Conservation (phyloP, 1,140 invertebrate species). For the Adelges cooleyi region DNA sequence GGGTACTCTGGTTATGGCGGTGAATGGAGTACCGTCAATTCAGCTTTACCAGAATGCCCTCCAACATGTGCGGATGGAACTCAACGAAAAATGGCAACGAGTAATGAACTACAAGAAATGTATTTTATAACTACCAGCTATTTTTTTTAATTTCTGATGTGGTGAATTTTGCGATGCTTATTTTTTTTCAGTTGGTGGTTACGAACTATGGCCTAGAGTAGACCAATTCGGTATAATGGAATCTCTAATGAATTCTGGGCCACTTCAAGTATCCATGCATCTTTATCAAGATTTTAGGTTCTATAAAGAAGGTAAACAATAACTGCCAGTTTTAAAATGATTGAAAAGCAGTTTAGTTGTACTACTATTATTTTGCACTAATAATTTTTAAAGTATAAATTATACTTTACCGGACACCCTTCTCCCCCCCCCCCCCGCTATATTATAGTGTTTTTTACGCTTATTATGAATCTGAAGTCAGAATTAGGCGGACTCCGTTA, state of each 20-base stretch:
- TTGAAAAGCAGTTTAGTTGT: too few relatives aligned
- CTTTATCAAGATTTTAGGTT: neutral
- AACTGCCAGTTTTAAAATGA: too few relatives aligned
- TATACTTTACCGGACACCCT: too few relatives aligned
- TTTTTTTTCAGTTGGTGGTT: neutral
- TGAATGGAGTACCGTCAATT: neutral
- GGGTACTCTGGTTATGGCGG: neutral
- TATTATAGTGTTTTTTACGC: too few relatives aligned
- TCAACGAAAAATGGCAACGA: neutral
- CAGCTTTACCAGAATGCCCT: neutral
- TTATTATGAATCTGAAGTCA: too few relatives aligned
- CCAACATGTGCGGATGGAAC: neutral
- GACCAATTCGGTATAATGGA: neutral
- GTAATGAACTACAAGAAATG: neutral
- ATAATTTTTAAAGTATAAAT: too few relatives aligned
- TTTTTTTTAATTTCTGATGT: neutral
- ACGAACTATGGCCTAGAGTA: neutral
- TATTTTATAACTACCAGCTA: neutral
- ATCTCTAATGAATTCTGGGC: neutral
- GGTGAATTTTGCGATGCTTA: neutral
- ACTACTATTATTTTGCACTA: too few relatives aligned
- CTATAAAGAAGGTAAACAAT: neutral
- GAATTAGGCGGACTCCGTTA: too few relatives aligned
- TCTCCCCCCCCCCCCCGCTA: too few relatives aligned
- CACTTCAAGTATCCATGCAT: conserved; percentile 13